A percentile compares a stretch with the other conserved stretches of the same genome.
These are phyloP conservation scores for Catajapyx aquilonaris DNA, from an alignment of 1,140 invertebrate species.

Conservation along the genomic window DNA sequence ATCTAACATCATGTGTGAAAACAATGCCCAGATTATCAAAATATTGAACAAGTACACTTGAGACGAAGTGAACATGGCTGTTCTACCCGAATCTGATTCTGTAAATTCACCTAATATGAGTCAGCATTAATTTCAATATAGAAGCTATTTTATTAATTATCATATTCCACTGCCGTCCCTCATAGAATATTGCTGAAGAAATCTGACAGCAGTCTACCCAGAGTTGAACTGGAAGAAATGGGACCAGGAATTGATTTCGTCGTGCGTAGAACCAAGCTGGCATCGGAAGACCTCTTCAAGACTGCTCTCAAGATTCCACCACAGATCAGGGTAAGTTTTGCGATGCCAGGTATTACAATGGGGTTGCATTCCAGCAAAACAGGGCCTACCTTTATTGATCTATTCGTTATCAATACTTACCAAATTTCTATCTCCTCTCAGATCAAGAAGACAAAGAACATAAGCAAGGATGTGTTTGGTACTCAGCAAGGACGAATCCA, in stretches of 20 bases:
- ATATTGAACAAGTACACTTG: too few relatives aligned
- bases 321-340: slow-evolving; percentile 38
- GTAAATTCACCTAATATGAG: too few relatives aligned
- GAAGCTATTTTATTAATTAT: too few relatives aligned
- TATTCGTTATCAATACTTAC: not conserved
- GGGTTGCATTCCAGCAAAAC: not conserved
- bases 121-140: too few relatives aligned
- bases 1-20: too few relatives aligned
- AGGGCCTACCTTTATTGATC: not conserved
- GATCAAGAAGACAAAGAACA: slow-evolving; percentile 76
- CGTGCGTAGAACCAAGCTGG: slow-evolving; percentile 64
- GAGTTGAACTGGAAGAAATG: slow-evolving; percentile 82
- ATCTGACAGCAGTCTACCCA: slow-evolving; percentile 63
- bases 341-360: not conserved
- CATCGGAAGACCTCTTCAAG: slow-evolving; percentile 78
- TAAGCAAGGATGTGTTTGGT: slow-evolving; percentile 66
- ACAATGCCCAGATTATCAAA: too few relatives aligned
- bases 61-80: too few relatives aligned
- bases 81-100: too few relatives aligned
- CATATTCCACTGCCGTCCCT: slow-evolving; percentile 3
- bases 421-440: slow-evolving; percentile 16
- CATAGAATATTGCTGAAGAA: slow-evolving; percentile 69
- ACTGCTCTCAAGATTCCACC: slow-evolving; percentile 65
- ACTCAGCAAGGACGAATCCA: slow-evolving; percentile 79
- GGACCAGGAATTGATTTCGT: slow-evolving; percentile 80